Evolutionary conservation across 2,113 vertebrate species (phyloP).

Genomic region (Lamprologus sp.): DNA sequence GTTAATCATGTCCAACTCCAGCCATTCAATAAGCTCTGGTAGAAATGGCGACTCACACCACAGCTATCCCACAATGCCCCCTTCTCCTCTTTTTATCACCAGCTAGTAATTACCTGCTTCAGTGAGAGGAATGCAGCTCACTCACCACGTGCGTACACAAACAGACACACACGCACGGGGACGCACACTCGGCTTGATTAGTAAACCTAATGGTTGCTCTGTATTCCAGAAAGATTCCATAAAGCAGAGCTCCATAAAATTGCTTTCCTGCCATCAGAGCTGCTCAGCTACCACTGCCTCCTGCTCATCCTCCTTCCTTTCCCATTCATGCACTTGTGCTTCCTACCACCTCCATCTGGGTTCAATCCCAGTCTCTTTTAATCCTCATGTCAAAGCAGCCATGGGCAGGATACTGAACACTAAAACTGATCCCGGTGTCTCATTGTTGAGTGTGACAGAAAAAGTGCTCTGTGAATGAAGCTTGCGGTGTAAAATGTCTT

Average conservation of each 20-base stretch:
- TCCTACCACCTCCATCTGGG: neutral
- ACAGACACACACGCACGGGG: neutral
- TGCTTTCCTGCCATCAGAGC: constrained; percentile 25
- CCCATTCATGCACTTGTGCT: neutral
- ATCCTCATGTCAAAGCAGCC: neutral
- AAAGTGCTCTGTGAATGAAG: neutral
- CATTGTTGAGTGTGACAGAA: neutral
- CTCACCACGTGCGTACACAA: neutral
- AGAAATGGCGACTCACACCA: constrained; percentile 10
- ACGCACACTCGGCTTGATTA: constrained; percentile 43
- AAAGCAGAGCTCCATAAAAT: constrained; percentile 49
- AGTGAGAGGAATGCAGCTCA: constrained; percentile 35
- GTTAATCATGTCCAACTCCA: constrained; percentile 29
- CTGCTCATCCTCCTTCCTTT: neutral
- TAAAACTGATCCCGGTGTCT: neutral
- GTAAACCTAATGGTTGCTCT: constrained; percentile 46
- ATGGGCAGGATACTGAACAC: neutral
- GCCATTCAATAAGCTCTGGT: constrained; percentile 26
- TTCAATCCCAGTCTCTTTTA: neutral
- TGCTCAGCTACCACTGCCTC: neutral
- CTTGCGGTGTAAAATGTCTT: neutral
- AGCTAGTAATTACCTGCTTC: constrained; percentile 55
- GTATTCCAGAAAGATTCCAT: constrained; percentile 56
- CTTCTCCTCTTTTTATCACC: constrained; percentile 53
- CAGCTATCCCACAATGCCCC: constrained; percentile 21